Evolutionary conservation across 37 sponge, comb jelly and placozoan species (phyloP).

Genomic region (Ephydatia muelleri): DNA sequence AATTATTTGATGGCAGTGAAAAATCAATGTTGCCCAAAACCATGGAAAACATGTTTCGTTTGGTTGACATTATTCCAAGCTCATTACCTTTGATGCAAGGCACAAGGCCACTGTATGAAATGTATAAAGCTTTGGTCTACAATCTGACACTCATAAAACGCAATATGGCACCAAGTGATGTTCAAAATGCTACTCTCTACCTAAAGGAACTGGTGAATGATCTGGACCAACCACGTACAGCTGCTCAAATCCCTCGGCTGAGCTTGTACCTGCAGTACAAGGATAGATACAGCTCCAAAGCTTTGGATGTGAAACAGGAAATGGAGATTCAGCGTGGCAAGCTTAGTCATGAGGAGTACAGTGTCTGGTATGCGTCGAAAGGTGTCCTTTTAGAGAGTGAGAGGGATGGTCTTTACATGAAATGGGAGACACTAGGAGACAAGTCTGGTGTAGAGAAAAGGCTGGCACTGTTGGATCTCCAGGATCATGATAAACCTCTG

Average conservation of each 20-base stretch:
- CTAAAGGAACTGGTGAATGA: conserved; percentile 18
- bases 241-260: not conserved
- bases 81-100: not conserved
- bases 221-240: too few species aligned
- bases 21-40: not conserved
- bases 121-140: not conserved
- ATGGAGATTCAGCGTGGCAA: not conserved
- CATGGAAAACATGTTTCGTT: conserved; percentile 28
- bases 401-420: conserved; percentile 20
- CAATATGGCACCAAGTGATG: not conserved
- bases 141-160: not conserved
- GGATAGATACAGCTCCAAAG: conserved; percentile 12
- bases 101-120: not conserved
- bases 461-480: conserved; percentile 12
- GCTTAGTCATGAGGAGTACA: conserved; percentile 3
- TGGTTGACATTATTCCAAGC: conserved; percentile 28
- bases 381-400: not conserved
- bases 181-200: not conserved
- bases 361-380: conserved; percentile 25
- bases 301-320: not conserved
- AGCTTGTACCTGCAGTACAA: conserved; percentile 47
- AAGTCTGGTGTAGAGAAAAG: conserved; percentile 32
- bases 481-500: conserved; percentile 3
- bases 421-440: conserved; percentile 46
- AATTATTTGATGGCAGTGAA: conserved; percentile 14